Percentiles rank a stretch among this genome's conserved stretches.
phyloP scores from a whole-genome alignment of 2,113 vertebrate species.

The Odontophorus gujanensis region DNA sequence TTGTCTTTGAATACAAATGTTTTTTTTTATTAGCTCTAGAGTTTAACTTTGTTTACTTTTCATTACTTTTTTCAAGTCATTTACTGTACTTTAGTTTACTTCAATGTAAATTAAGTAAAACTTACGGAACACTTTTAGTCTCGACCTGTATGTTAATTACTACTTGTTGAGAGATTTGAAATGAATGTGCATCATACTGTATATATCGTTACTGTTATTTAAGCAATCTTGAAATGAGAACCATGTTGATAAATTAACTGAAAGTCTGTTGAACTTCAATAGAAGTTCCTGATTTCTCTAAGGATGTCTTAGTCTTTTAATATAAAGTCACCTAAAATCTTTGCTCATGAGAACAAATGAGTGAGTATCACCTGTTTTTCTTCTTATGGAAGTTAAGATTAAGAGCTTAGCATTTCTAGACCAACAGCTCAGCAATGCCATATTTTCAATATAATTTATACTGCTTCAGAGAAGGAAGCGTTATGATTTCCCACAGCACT shows the following conservation, averaged over 20 bases:
- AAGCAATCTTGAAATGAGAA: not conserved
- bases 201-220: not conserved
- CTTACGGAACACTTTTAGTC: not conserved
- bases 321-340: not conserved
- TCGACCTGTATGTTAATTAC: not conserved
- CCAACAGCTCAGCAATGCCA: not conserved
- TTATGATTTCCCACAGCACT: not conserved
- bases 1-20: not conserved
- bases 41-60: not conserved
- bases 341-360: not conserved
- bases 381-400: not conserved
- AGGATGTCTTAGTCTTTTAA: not conserved
- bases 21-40: not conserved
- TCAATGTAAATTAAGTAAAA: not conserved
- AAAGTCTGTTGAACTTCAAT: not conserved
- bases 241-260: not conserved
- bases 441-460: not conserved
- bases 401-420: not conserved
- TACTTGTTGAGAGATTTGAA: not conserved
- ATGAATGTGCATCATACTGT: not conserved
- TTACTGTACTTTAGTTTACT: not conserved
- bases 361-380: not conserved
- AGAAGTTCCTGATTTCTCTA: not conserved
- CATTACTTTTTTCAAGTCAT: not conserved
- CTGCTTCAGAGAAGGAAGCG: not conserved